Evolutionary conservation across 35 echinoderm and acorn worm species (phyloP).

Genomic region (Chiridota heheva): DNA sequence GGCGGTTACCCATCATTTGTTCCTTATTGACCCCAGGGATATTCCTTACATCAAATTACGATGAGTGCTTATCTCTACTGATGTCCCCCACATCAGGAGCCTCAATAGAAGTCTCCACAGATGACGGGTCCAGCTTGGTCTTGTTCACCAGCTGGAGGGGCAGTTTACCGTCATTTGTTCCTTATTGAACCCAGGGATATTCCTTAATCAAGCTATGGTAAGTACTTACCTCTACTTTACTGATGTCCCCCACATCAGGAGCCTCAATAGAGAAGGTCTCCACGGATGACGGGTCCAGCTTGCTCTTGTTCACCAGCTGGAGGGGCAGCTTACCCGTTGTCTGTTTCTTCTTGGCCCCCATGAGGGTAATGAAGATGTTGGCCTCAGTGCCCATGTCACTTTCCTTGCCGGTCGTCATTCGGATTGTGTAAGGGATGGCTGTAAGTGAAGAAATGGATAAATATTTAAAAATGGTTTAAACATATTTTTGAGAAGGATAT

Average conservation of each 20-base stretch:
- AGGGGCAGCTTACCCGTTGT: conserved; percentile 82
- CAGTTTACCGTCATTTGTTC: conserved; percentile 33
- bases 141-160: conserved; percentile 72
- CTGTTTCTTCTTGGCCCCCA: conserved; percentile 88
- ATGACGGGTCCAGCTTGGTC: conserved; percentile 59
- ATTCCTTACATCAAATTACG: too few relatives aligned
- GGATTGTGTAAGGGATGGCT: conserved; percentile 94
- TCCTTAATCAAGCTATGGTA: neutral
- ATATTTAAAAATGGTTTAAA: neutral
- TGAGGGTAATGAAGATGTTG: conserved; percentile 87
- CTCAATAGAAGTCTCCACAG: conserved; percentile 73
- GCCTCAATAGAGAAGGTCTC: conserved; percentile 98
- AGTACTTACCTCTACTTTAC: conserved; percentile 85
- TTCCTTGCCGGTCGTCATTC: conserved; percentile 75
- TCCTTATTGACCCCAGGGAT: too few relatives aligned
- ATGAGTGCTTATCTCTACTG: conserved; percentile 71
- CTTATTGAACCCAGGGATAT: neutral
- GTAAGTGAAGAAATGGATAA: neutral
- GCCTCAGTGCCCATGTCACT: conserved; percentile 92
- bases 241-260: conserved; percentile 75
- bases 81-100: conserved; percentile 69
- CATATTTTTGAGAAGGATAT: neutral
- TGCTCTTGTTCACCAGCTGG: conserved; percentile 76
- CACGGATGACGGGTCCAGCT: conserved; percentile 77
- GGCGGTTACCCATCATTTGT: too few relatives aligned